phyloP scores from a whole-genome alignment of 2,797 vertebrate species.

The Rallus crepitans region DNA sequence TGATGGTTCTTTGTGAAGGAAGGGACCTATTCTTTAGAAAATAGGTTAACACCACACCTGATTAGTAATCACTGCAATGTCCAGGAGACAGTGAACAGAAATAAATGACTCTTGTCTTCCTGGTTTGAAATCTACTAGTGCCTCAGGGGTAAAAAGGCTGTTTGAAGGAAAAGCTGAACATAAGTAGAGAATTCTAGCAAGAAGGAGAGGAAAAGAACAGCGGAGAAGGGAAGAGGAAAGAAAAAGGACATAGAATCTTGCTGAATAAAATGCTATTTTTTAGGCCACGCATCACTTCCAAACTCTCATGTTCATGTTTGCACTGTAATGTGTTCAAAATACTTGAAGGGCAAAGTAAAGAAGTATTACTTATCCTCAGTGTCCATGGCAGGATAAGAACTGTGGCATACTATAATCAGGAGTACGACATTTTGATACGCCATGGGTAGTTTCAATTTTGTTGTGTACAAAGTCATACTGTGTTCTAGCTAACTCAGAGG shows the following conservation, averaged over 20 bases:
- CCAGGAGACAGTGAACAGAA: background rate
- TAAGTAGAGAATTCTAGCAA: background rate
- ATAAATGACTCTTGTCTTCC: background rate
- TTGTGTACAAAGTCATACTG: background rate
- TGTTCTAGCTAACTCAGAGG: background rate
- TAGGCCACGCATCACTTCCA: background rate
- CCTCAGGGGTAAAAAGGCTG: background rate
- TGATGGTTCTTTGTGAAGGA: background rate
- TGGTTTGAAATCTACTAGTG: background rate
- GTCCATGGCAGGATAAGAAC: background rate
- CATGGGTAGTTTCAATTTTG: background rate
- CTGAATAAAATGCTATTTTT: background rate
- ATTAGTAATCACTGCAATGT: background rate
- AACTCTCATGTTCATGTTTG: background rate
- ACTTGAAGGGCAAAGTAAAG: background rate
- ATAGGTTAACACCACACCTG: background rate
- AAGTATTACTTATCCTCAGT: background rate
- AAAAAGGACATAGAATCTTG: background rate
- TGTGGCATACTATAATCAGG: background rate
- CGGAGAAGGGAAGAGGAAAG: background rate
- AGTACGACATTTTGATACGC: background rate
- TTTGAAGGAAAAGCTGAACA: background rate
- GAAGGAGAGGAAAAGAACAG: background rate
- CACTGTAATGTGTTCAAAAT: background rate
- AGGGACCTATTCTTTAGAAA: slow-evolving; percentile 18